These are phyloP conservation scores for Coracopsis vasa DNA, from an alignment of 2,113 vertebrate genomes.

Conservation along the genomic window DNA sequence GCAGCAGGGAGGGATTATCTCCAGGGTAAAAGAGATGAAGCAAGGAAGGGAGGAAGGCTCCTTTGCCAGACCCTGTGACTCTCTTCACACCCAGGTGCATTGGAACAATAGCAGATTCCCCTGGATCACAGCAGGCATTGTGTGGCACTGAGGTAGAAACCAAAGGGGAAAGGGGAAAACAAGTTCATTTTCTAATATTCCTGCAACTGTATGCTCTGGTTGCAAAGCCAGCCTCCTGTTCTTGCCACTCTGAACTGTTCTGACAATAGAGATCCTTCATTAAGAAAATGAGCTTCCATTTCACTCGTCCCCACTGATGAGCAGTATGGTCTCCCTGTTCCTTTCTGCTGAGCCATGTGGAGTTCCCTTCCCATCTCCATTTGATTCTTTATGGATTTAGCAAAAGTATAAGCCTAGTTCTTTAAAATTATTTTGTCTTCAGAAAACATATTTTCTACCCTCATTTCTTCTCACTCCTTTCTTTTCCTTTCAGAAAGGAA, in stretches of 20 bases:
- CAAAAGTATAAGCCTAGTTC: neutral
- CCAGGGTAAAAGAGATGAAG: neutral
- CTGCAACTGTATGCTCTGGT: neutral
- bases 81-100: slow-evolving; percentile 54
- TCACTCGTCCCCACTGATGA: neutral
- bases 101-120: slow-evolving; percentile 38
- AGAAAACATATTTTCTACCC: neutral
- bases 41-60: slow-evolving; percentile 22
- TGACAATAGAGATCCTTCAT: neutral
- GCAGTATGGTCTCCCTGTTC: neutral
- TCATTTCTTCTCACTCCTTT: neutral
- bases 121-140: slow-evolving; percentile 22
- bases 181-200: slow-evolving; percentile 42
- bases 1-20: slow-evolving; percentile 50
- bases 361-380: neutral
- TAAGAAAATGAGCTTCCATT: neutral
- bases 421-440: neutral
- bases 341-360: neutral
- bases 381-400: neutral
- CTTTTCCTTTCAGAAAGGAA: neutral
- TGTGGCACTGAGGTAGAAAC: slow-evolving; percentile 33
- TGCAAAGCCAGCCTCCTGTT: neutral
- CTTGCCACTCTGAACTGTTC: neutral
- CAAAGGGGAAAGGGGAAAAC: slow-evolving; percentile 59
- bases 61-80: slow-evolving; percentile 43